phyloP scores from a whole-genome alignment of 1,140 invertebrate genomes.

The Bursaphelenchus mucronatus region DNA sequence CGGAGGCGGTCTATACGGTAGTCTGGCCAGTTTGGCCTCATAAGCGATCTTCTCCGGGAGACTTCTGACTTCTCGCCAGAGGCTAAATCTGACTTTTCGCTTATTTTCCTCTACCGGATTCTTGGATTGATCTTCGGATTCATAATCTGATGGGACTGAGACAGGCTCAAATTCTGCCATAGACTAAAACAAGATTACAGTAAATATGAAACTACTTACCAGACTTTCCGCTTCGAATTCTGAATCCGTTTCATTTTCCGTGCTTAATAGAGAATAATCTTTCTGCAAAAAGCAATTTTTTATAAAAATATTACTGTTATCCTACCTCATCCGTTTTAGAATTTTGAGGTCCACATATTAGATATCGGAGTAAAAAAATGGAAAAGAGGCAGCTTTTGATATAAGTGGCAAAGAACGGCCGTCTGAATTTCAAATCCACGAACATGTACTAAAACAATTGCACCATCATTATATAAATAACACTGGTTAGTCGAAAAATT shows the following conservation, averaged over 20 bases:
- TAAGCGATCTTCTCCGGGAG: conserved; percentile 33
- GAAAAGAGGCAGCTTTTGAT: conserved; percentile 46
- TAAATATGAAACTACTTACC: neutral
- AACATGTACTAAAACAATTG: conserved; percentile 35
- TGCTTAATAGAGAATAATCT: too few relatives aligned
- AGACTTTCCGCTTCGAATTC: neutral
- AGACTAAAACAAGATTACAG: conserved; percentile 29
- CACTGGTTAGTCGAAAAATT: too few relatives aligned
- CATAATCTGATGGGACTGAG: conserved; percentile 28
- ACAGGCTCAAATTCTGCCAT: conserved; percentile 42
- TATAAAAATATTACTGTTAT: too few relatives aligned
- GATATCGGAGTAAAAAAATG: conserved; percentile 37
- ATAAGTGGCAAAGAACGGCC: conserved; percentile 46
- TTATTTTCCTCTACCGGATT: conserved; percentile 18
- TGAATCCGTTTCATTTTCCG: neutral
- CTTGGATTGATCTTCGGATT: conserved; percentile 6
- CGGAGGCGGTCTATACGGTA: conserved; percentile 28
- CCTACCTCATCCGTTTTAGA: neutral
- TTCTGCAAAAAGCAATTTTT: too few relatives aligned
- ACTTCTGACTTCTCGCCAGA: conserved; percentile 40
- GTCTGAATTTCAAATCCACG: conserved; percentile 41
- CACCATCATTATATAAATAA: conserved; percentile 7
- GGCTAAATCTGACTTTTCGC: conserved; percentile 38
- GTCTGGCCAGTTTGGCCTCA: conserved; percentile 33
- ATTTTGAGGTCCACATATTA: conserved; percentile 10